Percentiles rank a stretch among this genome's conserved stretches.
Conservation (phyloP, 2,888 invertebrate species). For the Crioceris asparagi region DNA sequence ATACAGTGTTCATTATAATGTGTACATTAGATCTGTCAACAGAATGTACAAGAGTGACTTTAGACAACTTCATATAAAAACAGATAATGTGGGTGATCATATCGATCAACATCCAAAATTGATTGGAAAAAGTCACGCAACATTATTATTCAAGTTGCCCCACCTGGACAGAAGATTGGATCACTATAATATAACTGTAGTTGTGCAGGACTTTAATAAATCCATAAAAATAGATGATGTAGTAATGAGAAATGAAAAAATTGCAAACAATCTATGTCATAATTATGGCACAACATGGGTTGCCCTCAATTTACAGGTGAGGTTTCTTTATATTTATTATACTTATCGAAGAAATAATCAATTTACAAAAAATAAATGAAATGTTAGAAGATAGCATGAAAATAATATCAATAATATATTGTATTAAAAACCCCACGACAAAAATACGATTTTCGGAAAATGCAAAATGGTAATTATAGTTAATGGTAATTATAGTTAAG, state of each 20-base stretch:
- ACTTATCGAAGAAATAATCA: conserved; percentile 14
- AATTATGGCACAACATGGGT: conserved; percentile 32
- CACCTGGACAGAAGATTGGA: conserved; percentile 25
- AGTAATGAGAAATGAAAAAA: conserved; percentile 18
- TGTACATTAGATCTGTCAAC: conserved; percentile 30
- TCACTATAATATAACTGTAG: conserved; percentile 25
- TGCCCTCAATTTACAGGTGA: conserved; percentile 26
- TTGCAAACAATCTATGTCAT: conserved; percentile 29
- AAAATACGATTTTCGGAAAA: no score
- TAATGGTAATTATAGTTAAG: no score
- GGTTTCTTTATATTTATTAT: conserved; percentile 13
- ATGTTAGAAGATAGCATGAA: no score
- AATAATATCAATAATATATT: no score
- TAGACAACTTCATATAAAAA: conserved; percentile 21
- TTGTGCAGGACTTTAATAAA: conserved; percentile 30
- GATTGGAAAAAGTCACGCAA: conserved; percentile 21
- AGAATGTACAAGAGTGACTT: conserved; percentile 24
- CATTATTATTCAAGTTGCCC: conserved; percentile 27
- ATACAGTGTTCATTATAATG: conserved; percentile 27
- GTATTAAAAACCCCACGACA: no score
- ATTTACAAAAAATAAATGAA: no score
- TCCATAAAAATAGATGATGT: conserved; percentile 16
- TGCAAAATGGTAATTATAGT: no score
- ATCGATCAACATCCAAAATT: conserved; percentile 29
- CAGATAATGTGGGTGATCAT: conserved; percentile 27